These are phyloP conservation scores for Melanerpes aurifrons DNA, from an alignment of 2,113 vertebrate genomes.

Conservation along the genomic window DNA sequence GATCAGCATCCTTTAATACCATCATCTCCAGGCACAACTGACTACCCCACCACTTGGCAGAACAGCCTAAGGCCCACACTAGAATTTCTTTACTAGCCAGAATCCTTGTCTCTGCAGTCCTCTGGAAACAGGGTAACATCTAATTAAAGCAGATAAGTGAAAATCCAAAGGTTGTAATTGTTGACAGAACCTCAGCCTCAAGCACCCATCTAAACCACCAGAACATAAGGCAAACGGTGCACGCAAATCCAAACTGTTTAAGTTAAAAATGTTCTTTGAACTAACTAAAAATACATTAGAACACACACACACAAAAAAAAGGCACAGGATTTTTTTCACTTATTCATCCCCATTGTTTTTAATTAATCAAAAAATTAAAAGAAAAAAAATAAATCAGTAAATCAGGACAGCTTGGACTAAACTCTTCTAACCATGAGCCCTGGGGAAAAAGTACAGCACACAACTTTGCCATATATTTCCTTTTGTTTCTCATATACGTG, in stretches of 20 bases:
- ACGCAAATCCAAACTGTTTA: background rate
- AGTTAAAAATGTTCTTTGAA: background rate
- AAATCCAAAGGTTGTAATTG: constrained; percentile 17
- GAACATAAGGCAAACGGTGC: fast-evolving
- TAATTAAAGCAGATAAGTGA: background rate
- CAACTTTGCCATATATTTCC: background rate
- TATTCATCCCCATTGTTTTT: background rate
- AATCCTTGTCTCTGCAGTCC: background rate
- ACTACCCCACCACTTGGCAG: background rate
- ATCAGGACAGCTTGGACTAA: background rate
- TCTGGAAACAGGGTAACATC: background rate
- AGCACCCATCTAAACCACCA: background rate
- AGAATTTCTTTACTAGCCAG: background rate
- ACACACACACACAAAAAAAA: too few relatives aligned
- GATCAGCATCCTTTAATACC: background rate
- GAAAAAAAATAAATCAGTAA: background rate
- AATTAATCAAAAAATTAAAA: background rate
- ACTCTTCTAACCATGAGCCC: background rate
- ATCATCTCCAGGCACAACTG: background rate
- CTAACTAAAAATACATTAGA: background rate
- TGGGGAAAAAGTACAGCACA: background rate
- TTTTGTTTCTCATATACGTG: background rate
- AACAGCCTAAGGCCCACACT: background rate
- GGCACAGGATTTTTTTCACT: background rate
- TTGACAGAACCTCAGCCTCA: background rate